These are phyloP conservation scores for Oreortyx pictus DNA, from an alignment of 2,797 vertebrate species.

Conservation along the genomic window DNA sequence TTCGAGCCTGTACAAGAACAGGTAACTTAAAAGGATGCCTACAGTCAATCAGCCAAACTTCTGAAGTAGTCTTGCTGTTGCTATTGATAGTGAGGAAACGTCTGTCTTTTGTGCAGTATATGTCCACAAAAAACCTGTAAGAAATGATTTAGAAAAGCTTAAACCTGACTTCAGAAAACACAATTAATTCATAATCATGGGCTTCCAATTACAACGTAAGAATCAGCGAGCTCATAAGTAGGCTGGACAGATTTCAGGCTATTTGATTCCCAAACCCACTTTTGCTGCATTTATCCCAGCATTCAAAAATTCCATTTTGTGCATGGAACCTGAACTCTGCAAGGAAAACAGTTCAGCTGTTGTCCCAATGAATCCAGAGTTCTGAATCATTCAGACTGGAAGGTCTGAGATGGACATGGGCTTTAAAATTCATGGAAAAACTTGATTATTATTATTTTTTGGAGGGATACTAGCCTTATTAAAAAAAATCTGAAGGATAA, in stretches of 20 bases:
- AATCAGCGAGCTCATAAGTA: not conserved
- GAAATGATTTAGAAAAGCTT: not conserved
- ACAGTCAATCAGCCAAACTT: conserved; percentile 85
- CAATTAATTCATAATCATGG: not conserved
- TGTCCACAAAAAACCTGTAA: conserved; percentile 92
- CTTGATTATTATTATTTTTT: not conserved
- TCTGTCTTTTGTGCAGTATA: conserved; percentile 88
- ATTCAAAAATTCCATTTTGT: not conserved
- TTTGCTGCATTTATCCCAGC: not conserved
- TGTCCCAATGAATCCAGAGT: not conserved
- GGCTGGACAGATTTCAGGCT: not conserved
- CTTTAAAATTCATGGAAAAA: conserved; percentile 11
- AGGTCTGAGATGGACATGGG: not conserved
- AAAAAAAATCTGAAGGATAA: not conserved
- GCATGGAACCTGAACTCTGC: not conserved
- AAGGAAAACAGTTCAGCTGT: not conserved
- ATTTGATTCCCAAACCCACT: not conserved
- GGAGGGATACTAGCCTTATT: not conserved
- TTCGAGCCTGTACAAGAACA: conserved; percentile 86
- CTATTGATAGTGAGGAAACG: conserved; percentile 91
- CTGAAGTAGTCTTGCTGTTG: conserved; percentile 91
- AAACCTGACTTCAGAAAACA: not conserved
- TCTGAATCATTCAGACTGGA: not conserved
- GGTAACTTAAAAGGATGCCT: conserved; percentile 79
- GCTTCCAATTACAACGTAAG: not conserved